Conservation (phyloP, 2,113 vertebrate genomes). For the Strix uralensis region DNA sequence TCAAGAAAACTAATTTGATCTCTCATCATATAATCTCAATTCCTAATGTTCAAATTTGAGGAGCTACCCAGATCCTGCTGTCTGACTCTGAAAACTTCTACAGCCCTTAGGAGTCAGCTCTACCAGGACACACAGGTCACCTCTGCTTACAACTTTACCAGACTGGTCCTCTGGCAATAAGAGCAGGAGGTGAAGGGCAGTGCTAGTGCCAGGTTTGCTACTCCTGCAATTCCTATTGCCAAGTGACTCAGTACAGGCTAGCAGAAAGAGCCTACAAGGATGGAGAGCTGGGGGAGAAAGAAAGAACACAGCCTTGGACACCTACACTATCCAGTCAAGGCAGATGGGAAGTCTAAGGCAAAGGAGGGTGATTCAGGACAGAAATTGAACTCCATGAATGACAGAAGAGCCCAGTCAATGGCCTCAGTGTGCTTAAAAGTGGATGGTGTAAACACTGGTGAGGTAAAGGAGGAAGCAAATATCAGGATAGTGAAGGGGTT, state of each 20-base stretch:
- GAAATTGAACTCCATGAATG: fast-evolving
- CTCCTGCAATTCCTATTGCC: not conserved
- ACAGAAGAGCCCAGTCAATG: not conserved
- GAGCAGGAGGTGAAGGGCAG: not conserved
- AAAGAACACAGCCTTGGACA: not conserved
- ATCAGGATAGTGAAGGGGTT: not conserved
- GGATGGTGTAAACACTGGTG: not conserved
- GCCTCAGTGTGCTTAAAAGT: not conserved
- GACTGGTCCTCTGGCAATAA: not conserved
- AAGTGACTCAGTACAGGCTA: not conserved
- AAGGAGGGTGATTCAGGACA: not conserved
- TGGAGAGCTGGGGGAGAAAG: not conserved
- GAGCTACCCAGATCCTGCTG: not conserved
- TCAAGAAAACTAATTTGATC: not conserved
- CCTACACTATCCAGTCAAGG: not conserved
- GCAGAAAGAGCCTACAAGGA: not conserved
- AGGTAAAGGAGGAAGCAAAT: not conserved
- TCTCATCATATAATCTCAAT: not conserved
- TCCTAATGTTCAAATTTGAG: not conserved
- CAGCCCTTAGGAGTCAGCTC: not conserved
- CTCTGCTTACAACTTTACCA: not conserved
- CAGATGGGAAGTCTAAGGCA: not conserved
- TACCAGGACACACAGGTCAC: not conserved
- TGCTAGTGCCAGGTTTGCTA: not conserved
- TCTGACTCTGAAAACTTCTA: not conserved